Percentiles rank a stretch among this genome's conserved stretches.
These are phyloP conservation scores for Phasia obesa DNA, from an alignment of 2,888 invertebrate genomes.

Conservation along the genomic window DNA sequence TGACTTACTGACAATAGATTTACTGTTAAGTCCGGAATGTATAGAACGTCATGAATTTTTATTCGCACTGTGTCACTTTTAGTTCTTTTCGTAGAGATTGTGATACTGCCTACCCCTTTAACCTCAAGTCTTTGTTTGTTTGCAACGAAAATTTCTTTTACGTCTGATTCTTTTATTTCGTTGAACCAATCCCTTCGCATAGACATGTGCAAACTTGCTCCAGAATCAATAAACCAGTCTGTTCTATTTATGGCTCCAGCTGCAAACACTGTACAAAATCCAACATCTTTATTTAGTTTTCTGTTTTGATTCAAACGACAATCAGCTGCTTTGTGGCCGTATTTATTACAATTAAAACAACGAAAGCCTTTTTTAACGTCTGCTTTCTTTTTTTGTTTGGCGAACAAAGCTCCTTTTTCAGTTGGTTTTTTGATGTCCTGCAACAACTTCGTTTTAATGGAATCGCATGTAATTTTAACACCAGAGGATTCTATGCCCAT, in stretches of 20 bases:
- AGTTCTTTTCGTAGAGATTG: background rate
- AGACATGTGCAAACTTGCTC: slow-evolving; percentile 34
- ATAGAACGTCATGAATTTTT: too few species aligned
- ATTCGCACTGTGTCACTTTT: background rate
- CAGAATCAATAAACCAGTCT: slow-evolving; percentile 41
- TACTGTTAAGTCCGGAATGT: too few species aligned
- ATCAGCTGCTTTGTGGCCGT: slow-evolving; percentile 29
- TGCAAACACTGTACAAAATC: slow-evolving; percentile 26
- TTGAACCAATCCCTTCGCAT: slow-evolving; percentile 35
- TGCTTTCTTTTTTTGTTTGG: background rate
- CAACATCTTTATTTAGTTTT: slow-evolving; percentile 14
- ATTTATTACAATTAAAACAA: slow-evolving; percentile 35
- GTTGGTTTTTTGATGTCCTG: slow-evolving; percentile 18
- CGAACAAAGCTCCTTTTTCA: background rate
- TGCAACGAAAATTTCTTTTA: slow-evolving; percentile 37
- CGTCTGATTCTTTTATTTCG: slow-evolving; percentile 4
- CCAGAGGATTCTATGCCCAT: slow-evolving; percentile 62
- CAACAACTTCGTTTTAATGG: slow-evolving; percentile 57
- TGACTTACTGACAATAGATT: slow-evolving; percentile 44
- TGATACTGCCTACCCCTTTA: slow-evolving; percentile 25
- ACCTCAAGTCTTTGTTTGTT: slow-evolving; percentile 50
- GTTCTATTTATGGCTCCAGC: slow-evolving; percentile 9
- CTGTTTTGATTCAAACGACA: slow-evolving; percentile 9
- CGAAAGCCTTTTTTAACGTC: slow-evolving; percentile 11
- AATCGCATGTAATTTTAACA: slow-evolving; percentile 35